These are phyloP conservation scores for Trialeurodes vaporariorum DNA, from an alignment of 1,140 invertebrate genomes.

Conservation along the genomic window DNA sequence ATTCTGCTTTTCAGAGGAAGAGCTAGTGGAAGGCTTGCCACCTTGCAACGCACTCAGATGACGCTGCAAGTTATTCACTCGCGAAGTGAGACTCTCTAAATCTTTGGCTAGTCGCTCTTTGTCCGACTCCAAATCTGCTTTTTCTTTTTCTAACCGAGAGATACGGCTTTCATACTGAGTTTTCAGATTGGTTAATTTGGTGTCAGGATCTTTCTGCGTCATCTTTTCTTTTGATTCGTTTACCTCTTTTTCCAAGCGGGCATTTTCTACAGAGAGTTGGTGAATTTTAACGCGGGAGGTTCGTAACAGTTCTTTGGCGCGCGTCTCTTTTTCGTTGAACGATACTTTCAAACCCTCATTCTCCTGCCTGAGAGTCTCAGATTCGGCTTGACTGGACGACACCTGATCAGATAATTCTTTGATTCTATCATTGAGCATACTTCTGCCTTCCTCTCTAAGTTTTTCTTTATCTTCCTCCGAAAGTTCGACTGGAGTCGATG, in stretches of 20 bases:
- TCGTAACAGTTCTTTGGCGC: conserved; percentile 57
- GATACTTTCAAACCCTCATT: conserved; percentile 50
- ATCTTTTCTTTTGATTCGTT: conserved; percentile 40
- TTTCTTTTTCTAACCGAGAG: conserved; percentile 60
- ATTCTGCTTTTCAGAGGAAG: conserved; percentile 45
- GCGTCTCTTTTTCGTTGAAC: conserved; percentile 53
- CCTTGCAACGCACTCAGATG: conserved; percentile 59
- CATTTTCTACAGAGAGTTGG: conserved; percentile 52
- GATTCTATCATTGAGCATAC: conserved; percentile 38
- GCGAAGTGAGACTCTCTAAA: conserved; percentile 56
- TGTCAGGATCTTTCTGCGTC: conserved; percentile 38
- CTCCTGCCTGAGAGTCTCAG: conserved; percentile 54
- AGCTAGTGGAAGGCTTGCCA: conserved; percentile 25
- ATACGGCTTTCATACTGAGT: conserved; percentile 38
- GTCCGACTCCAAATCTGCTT: conserved; percentile 50
- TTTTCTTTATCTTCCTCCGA: conserved; percentile 33
- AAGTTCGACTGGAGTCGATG: conserved; percentile 23
- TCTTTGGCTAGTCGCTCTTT: conserved; percentile 47
- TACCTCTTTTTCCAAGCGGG: conserved; percentile 43
- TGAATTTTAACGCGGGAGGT: conserved; percentile 53
- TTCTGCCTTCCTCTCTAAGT: conserved; percentile 39
- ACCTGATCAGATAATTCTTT: conserved; percentile 50
- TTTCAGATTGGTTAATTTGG: conserved; percentile 58
- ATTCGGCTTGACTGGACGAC: conserved; percentile 42
- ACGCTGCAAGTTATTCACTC: conserved; percentile 60